Conservation (phyloP, 2,888 invertebrate species). For the Thysanoteuthis rhombus region DNA sequence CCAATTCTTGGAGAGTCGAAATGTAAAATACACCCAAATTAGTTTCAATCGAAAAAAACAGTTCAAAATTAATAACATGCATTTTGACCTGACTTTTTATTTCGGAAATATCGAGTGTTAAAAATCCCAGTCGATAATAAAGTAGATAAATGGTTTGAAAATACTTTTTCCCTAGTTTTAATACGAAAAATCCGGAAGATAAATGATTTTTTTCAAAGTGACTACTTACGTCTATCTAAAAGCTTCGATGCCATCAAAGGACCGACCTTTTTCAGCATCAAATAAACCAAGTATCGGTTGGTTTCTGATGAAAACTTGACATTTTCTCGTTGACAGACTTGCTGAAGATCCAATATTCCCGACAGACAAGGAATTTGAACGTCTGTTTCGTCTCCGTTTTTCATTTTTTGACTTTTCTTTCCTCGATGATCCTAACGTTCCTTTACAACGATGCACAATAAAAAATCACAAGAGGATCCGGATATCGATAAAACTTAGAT, state of each 20-base stretch:
- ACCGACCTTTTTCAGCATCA: slow-evolving; percentile 58
- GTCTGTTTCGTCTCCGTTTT: slow-evolving; percentile 33
- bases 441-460: background rate
- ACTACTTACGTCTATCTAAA: slow-evolving; percentile 41
- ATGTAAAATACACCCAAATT: too few relatives aligned
- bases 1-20: too few relatives aligned
- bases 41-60: too few relatives aligned
- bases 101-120: background rate
- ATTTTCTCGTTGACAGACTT: slow-evolving; percentile 45
- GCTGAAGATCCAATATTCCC: slow-evolving; percentile 53
- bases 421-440: background rate
- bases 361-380: slow-evolving; percentile 52
- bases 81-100: background rate
- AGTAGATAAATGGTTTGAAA: background rate
- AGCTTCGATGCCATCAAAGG: slow-evolving; percentile 58
- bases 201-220: background rate
- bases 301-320: slow-evolving; percentile 56
- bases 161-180: background rate
- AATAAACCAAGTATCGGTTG: slow-evolving; percentile 53
- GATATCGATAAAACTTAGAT: background rate
- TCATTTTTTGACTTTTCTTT: background rate
- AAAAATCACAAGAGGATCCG: background rate
- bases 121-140: background rate
- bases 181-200: background rate
- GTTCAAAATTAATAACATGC: too few relatives aligned